Percentiles rank a stretch among this genome's conserved stretches.
phyloP scores from a whole-genome alignment of 2,113 vertebrate species.

The Dicaeum eximium region DNA sequence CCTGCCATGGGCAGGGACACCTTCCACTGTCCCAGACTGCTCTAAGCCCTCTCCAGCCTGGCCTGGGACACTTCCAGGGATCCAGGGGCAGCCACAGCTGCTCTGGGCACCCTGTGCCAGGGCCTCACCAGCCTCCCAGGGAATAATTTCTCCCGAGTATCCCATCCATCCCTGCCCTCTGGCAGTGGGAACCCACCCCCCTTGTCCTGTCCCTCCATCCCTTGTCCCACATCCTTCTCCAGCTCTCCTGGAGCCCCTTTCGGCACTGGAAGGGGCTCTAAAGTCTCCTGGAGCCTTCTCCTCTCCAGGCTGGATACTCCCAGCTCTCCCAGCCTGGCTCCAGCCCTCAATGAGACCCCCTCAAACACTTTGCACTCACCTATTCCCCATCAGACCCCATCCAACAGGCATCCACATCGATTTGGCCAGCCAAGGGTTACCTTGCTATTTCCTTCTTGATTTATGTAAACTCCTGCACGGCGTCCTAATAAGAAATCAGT shows the following conservation, averaged over 20 bases:
- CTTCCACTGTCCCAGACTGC: rapidly evolving
- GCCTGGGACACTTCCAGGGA: background rate
- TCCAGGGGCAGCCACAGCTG: background rate
- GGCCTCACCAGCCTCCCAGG: rapidly evolving
- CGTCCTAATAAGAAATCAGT: constrained; percentile 59
- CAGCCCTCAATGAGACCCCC: background rate
- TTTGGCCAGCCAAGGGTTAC: constrained; percentile 37
- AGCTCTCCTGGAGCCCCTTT: background rate
- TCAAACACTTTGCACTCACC: background rate
- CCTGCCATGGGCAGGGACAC: background rate
- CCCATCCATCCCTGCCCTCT: background rate
- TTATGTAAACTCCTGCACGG: constrained; percentile 31
- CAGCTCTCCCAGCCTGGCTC: background rate
- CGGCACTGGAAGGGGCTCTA: rapidly evolving
- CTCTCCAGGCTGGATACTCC: rapidly evolving
- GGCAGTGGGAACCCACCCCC: background rate
- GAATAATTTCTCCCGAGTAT: background rate
- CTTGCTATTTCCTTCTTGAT: constrained; percentile 10
- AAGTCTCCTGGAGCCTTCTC: background rate
- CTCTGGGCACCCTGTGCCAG: background rate
- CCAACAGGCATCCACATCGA: background rate
- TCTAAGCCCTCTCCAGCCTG: rapidly evolving
- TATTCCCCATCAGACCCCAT: background rate
- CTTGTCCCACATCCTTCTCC: background rate
- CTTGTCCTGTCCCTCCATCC: background rate